Conservation (phyloP, 1,140 invertebrate species). For the Listronotus bonariensis region DNA sequence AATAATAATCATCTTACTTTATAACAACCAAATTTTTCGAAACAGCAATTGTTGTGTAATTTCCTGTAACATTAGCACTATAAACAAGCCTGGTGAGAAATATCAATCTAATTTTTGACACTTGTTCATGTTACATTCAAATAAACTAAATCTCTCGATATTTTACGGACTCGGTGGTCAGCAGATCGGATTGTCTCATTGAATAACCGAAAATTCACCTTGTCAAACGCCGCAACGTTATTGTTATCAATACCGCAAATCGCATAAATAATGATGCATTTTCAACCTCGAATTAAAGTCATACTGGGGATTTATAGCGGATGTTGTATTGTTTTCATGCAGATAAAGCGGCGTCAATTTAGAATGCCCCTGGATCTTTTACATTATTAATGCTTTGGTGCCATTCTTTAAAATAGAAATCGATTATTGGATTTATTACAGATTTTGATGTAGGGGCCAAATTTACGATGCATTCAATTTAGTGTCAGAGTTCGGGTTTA, state of each 20-base stretch:
- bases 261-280: conserved; percentile 32
- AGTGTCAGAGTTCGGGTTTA: no score
- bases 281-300: conserved; percentile 25
- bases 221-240: background rate
- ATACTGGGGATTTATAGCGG: conserved; percentile 26
- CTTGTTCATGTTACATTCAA: no score
- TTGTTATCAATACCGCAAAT: conserved; percentile 25
- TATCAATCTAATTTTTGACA: no score
- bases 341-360: conserved; percentile 27
- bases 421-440: conserved; percentile 28
- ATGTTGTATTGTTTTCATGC: conserved; percentile 29
- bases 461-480: conserved; percentile 1
- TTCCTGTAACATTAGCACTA: no score
- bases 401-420: conserved; percentile 28
- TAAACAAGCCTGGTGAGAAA: no score
- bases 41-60: no score
- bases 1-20: no score
- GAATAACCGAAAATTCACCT: no score
- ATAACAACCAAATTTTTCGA: no score
- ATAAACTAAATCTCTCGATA: no score
- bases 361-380: conserved; percentile 26
- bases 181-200: no score
- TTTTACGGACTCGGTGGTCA: background rate
- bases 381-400: conserved; percentile 25
- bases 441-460: conserved; percentile 15